Percentiles rank a stretch among this genome's conserved stretches.
These are phyloP conservation scores for Anas capensis DNA, from an alignment of 2,797 vertebrate species.

Conservation along the genomic window DNA sequence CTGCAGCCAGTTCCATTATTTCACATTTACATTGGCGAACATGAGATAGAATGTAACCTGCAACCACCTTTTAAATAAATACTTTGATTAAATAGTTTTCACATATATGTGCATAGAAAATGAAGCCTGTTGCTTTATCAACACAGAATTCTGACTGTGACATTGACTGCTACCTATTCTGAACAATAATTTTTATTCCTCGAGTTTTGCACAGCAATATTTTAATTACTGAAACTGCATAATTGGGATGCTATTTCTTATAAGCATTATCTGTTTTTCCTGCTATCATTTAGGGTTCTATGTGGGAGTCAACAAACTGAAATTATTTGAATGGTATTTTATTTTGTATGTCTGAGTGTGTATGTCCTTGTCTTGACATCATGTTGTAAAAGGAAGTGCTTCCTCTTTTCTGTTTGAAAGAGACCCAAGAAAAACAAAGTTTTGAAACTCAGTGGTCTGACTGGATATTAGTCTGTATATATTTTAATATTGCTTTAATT, in stretches of 20 bases:
- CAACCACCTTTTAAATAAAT: not conserved
- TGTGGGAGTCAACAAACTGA: not conserved
- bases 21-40: not conserved
- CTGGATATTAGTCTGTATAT: not conserved
- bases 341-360: not conserved
- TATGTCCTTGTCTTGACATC: slow-evolving; percentile 16
- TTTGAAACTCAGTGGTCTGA: slow-evolving; percentile 12
- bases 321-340: not conserved
- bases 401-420: slow-evolving; percentile 37
- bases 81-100: not conserved
- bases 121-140: not conserved
- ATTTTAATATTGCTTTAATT: slow-evolving; percentile 9
- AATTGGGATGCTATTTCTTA: not conserved
- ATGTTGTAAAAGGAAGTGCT: slow-evolving; percentile 42
- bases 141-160: not conserved
- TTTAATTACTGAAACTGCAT: not conserved
- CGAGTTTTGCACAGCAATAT: not conserved
- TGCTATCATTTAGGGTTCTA: not conserved
- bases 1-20: not conserved
- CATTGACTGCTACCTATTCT: not conserved
- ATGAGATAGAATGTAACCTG: not conserved
- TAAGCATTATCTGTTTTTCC: not conserved
- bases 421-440: slow-evolving; percentile 1
- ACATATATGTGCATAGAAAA: not conserved
- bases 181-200: not conserved